Conservation (phyloP, 2,888 invertebrate genomes). For the Brenthis ino region DNA sequence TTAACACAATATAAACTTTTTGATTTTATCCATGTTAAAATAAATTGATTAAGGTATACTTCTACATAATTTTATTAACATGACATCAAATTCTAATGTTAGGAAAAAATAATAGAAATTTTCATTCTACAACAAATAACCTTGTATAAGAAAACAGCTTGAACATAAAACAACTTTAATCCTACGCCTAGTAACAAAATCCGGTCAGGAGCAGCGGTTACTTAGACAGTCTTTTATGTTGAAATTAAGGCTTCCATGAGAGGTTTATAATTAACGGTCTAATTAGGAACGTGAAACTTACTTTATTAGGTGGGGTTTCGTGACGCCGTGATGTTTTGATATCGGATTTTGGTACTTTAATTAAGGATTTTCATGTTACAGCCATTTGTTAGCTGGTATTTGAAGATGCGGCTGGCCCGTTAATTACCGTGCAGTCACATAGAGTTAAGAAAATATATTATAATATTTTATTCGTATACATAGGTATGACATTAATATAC, state of each 20-base stretch:
- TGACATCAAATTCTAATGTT: no score
- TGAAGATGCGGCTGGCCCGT: constrained; percentile 30
- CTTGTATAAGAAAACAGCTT: constrained; percentile 6
- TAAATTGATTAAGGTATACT: no score
- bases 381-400: constrained; percentile 39
- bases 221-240: constrained; percentile 68
- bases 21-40: no score
- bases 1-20: no score
- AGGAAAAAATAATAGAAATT: no score
- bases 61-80: no score
- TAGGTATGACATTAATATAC: no score
- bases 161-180: constrained; percentile 37
- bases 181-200: constrained; percentile 59
- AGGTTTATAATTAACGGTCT: constrained; percentile 79
- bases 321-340: constrained; percentile 67
- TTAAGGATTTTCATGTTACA: constrained; percentile 72
- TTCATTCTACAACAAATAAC: neutral
- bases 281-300: constrained; percentile 80
- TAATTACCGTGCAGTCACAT: constrained; percentile 26
- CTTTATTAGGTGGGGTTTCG: constrained; percentile 75
- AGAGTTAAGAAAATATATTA: constrained; percentile 4
- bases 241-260: constrained; percentile 78
- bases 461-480: neutral
- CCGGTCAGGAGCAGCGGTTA: constrained; percentile 65
- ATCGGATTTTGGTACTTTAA: constrained; percentile 81